Evolutionary conservation across 2,888 invertebrate species (phyloP).

Genomic region (Hoplodrina blanda): DNA sequence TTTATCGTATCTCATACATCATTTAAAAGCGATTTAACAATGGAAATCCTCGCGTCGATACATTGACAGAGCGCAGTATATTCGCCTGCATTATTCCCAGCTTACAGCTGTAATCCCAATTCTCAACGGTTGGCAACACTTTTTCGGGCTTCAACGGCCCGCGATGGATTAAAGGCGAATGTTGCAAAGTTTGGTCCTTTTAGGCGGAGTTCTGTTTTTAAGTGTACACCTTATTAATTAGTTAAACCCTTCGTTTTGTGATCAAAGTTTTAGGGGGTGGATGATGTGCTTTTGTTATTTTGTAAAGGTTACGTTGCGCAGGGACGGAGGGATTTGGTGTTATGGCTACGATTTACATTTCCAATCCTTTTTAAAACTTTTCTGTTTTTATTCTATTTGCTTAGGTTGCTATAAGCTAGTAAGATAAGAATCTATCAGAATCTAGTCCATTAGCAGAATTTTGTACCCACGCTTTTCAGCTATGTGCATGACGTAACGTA

Average conservation of each 20-base stretch:
- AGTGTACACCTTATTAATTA: constrained; percentile 87
- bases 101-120: constrained; percentile 81
- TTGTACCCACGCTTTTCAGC: rapidly evolving
- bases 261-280: constrained; percentile 73
- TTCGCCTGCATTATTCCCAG: constrained; percentile 71
- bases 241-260: constrained; percentile 77
- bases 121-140: constrained; percentile 75
- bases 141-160: constrained; percentile 75
- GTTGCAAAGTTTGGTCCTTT: constrained; percentile 82
- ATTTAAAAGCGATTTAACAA: constrained; percentile 70
- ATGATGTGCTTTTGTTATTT: constrained; percentile 65
- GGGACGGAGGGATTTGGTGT: neutral
- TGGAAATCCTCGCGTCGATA: constrained; percentile 65
- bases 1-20: constrained; percentile 65
- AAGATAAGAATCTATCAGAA: neutral
- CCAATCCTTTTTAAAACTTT: neutral
- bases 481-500: no score
- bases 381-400: neutral
- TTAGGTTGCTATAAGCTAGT: no score
- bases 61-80: constrained; percentile 70
- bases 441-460: neutral
- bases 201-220: constrained; percentile 74
- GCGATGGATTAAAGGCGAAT: constrained; percentile 76
- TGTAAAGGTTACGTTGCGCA: constrained; percentile 29
- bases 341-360: neutral